Base-by-base conservation (phyloP, 2,888 invertebrate species). In the Pseudanteris insignis region DNA sequence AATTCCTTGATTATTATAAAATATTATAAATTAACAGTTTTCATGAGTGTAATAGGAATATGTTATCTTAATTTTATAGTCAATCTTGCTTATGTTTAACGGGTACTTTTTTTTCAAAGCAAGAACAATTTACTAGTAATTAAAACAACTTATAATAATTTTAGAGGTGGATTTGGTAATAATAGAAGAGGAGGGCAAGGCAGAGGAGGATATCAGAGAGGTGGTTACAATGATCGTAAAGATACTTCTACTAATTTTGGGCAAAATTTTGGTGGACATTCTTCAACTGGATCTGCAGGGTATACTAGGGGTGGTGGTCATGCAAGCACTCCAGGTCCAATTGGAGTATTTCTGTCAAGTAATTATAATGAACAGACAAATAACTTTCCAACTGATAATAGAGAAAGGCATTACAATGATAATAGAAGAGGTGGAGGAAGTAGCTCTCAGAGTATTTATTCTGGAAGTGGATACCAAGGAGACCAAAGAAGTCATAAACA, bases 161-260 rank as follows among this genome's bases (percentile, higher is more conserved):
- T 51, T 64, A 65, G 70, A 54, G 80, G 40, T 5, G 75, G 78
- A 12, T 70, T 74, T 18, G 64, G 76, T 25, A 67, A 70, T 6
- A 74, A 79, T 4, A 70, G 76, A 7, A 70, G 78, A 9, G 72
- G 65, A 8, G 57, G 66, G 24, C 15, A 14, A 30, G n/a, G 12
- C 1, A 6, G 15, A 15, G 33, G 33, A 2, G 37, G 25, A 9
- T 21, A 21, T 21, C n/a, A 28, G 11, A 64, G 71, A 13, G 66
- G 67, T 43, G 67, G 70, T 10, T 65, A 66, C 33, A 65, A 67
- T 8, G 60, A 66, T 15, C 64, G 54, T 8, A 63, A 66, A 30
- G 59, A 65, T 25, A 33, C 29, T 3, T 51, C 48, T 5, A 51
- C 55, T 2, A 59, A 62, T 33, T 67, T 61, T 28, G 64, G 65